Conservation (phyloP, 2,113 vertebrate genomes). For the Amphiprion percula region DNA sequence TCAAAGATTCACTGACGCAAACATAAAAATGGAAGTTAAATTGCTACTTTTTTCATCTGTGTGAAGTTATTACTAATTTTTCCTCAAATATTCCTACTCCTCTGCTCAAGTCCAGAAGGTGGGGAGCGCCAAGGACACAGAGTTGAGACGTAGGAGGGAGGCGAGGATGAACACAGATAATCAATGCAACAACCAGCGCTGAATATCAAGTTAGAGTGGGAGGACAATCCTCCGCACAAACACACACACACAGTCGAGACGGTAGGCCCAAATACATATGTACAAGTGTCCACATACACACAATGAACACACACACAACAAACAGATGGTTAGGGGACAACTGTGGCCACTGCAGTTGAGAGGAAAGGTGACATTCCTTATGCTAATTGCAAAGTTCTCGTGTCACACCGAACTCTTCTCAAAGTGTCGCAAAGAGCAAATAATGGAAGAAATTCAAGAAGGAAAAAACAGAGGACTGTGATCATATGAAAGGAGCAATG, state of each 20-base stretch:
- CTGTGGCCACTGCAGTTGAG: slow-evolving; percentile 42
- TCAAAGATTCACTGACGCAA: slow-evolving; percentile 3
- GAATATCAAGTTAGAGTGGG: slow-evolving; percentile 74
- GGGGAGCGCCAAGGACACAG: slow-evolving; percentile 56
- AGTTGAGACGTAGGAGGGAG: slow-evolving; percentile 61
- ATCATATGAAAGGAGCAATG: background rate
- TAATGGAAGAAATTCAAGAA: slow-evolving; percentile 7
- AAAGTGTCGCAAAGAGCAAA: slow-evolving; percentile 39
- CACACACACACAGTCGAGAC: slow-evolving; percentile 23
- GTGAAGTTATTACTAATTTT: slow-evolving; percentile 20
- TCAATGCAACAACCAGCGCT: slow-evolving; percentile 73
- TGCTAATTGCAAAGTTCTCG: slow-evolving; percentile 72
- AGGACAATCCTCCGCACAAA: slow-evolving; percentile 49
- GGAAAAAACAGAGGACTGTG: background rate
- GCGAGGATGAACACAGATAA: slow-evolving; percentile 61
- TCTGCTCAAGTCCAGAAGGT: slow-evolving; percentile 48
- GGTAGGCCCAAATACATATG: slow-evolving; percentile 37
- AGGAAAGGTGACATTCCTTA: slow-evolving; percentile 79
- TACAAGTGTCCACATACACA: slow-evolving; percentile 4
- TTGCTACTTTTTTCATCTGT: background rate
- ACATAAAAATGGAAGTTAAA: slow-evolving; percentile 3
- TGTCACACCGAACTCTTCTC: slow-evolving; percentile 45
- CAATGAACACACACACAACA: slow-evolving; percentile 37
- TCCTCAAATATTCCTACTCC: slow-evolving; percentile 13
- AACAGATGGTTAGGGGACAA: slow-evolving; percentile 71